Evolutionary conservation across 2,888 invertebrate genomes (phyloP), one percentile per base, ranked within the genome.

Genomic region (Theristus sp.): DNA sequence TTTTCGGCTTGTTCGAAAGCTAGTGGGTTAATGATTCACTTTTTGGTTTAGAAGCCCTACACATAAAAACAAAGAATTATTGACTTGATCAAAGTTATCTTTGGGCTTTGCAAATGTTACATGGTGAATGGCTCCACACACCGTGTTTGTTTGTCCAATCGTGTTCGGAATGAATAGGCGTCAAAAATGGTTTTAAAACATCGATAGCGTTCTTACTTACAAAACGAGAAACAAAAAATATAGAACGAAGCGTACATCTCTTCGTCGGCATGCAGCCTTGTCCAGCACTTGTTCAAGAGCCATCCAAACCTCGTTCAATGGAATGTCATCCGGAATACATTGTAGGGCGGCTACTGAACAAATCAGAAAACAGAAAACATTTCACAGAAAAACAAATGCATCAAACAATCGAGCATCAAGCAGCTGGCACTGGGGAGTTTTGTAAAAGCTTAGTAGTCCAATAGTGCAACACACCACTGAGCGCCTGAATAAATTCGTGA

Each of bases 281-380:
- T 85, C 84, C 59, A 90, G 76, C 68, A 88, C 88, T 67, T 82
- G 81, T 68, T 84, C 83, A 62, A 80, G 66, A 62, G 77, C 78
- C 22, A 68, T 67, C 59, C 75, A 71, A 1, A 96, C 81, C 59
- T 86, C 81, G 47, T 80, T 77, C 17, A 94, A 80, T 0, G 84
- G 84, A 62, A 91, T 84, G 26, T 81, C 81, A 68, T 87, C 83
- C 0, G 94, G 90, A 61, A 96, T 76, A 64, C 87, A 82, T 65
- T 85, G 80, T 59, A 90, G 74, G 0, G 84, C 85, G 81, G 62
- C 56, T 2, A 68, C 67, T 62, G 49, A n/a, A n/a, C n/a, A n/a
- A n/a, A n/a, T n/a, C n/a, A n/a, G n/a, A n/a, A n/a, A n/a, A 58
- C 64, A 62, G 38, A 60, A 38, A 55, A 25, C n/a, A 20, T n/a